Evolutionary conservation across 1,140 invertebrate species (phyloP).

Genomic region (Trissolcus basalis): DNA sequence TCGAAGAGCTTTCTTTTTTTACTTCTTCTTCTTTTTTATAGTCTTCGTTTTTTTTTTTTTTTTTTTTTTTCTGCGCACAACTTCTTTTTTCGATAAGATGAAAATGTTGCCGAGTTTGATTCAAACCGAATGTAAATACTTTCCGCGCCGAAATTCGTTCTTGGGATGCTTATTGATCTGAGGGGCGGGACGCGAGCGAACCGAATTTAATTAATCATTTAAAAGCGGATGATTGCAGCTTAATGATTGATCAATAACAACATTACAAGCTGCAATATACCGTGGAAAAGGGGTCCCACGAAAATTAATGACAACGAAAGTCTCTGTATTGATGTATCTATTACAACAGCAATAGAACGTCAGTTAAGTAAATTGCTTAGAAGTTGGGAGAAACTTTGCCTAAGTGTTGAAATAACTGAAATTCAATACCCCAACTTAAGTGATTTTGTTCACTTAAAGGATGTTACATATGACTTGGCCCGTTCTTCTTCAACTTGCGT

Average conservation of each 20-base stretch:
- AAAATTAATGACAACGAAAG: too few relatives aligned
- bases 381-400: constrained; percentile 31
- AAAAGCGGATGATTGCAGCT: neutral
- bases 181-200: constrained; percentile 2
- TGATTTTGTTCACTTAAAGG: constrained; percentile 49
- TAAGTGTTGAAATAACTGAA: constrained; percentile 53
- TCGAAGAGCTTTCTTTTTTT: constrained; percentile 4
- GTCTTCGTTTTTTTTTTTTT: too few relatives aligned
- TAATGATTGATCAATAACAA: neutral
- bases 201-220: neutral
- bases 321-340: neutral
- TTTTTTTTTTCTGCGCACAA: too few relatives aligned
- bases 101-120: neutral
- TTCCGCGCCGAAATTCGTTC: neutral
- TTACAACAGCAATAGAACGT: constrained; percentile 38
- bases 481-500: constrained; percentile 34
- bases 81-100: constrained; percentile 38
- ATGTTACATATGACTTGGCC: constrained; percentile 41
- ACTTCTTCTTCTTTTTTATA: neutral
- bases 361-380: constrained; percentile 52
- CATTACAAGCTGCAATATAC: too few relatives aligned
- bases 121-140: constrained; percentile 10
- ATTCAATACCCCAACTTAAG: constrained; percentile 51
- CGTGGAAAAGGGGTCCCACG: too few relatives aligned
- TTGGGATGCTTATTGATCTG: neutral